These are phyloP conservation scores for Acrocephalus scirpaceus DNA, from an alignment of 2,797 vertebrate genomes.

Conservation along the genomic window DNA sequence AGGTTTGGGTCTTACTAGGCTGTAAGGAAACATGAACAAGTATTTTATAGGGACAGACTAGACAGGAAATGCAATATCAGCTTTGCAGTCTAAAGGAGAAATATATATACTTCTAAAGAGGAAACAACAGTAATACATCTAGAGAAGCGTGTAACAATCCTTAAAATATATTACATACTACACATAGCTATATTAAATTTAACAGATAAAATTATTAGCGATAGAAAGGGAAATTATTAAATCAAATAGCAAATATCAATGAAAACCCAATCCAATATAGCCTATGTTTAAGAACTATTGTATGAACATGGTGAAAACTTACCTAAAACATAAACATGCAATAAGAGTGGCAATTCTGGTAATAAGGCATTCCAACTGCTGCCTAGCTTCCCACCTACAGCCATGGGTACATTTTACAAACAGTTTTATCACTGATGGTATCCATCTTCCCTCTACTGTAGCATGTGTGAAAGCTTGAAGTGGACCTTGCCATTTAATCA, in stretches of 20 bases:
- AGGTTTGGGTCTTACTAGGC: not conserved
- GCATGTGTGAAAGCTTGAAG: not conserved
- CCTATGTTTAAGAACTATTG: not conserved
- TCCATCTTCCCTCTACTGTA: not conserved
- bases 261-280: not conserved
- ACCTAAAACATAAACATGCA: not conserved
- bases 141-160: not conserved
- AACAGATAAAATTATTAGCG: not conserved
- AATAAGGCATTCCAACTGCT: not conserved
- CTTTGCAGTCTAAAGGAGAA: not conserved
- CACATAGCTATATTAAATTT: not conserved
- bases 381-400: not conserved
- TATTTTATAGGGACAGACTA: not conserved
- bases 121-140: not conserved
- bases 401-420: not conserved
- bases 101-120: not conserved
- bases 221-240: not conserved
- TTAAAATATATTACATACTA: not conserved
- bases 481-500: not conserved
- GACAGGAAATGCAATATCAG: not conserved
- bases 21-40: not conserved
- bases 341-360: not conserved
- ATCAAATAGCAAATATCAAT: not conserved
- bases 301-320: not conserved
- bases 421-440: not conserved